These are phyloP conservation scores for Diachasmimorpha longicaudata DNA, from an alignment of 1,140 invertebrate species.

Conservation along the genomic window DNA sequence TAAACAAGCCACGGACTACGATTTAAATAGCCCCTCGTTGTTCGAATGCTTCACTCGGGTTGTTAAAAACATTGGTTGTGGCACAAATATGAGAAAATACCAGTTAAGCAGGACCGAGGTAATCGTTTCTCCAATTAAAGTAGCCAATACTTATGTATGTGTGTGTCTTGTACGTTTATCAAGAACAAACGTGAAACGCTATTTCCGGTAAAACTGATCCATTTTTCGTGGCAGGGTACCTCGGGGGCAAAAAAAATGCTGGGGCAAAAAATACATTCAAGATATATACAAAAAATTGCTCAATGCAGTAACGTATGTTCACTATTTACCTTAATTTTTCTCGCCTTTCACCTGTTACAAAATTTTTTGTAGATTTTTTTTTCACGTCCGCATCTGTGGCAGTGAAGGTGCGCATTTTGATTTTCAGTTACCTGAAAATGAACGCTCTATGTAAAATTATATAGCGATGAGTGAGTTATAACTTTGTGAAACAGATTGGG, in stretches of 20 bases:
- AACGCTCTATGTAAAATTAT: no score
- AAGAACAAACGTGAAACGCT: not conserved
- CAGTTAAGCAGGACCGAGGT: not conserved
- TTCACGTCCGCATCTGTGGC: no score
- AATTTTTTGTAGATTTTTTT: not conserved
- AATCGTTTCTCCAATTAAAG: conserved; percentile 26
- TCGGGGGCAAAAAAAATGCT: not conserved
- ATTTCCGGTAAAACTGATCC: conserved; percentile 10
- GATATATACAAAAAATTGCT: not conserved
- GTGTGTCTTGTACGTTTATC: not conserved
- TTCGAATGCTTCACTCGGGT: not conserved
- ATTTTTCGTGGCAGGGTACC: not conserved
- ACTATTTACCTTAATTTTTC: not conserved
- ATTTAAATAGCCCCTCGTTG: conserved; percentile 3
- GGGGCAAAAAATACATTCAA: not conserved
- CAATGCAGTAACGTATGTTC: not conserved
- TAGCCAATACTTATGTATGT: conserved; percentile 1
- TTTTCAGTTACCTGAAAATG: no score
- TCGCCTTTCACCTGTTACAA: not conserved
- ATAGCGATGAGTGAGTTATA: no score
- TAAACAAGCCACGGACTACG: conserved; percentile 20
- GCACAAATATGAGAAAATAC: not conserved
- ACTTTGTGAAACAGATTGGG: no score
- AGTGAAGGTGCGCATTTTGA: no score
- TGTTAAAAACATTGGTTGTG: conserved; percentile 2